Percentiles rank a stretch among this genome's conserved stretches.
phyloP scores from a whole-genome alignment of 2,797 vertebrate genomes.

The Margarornis squamiger region DNA sequence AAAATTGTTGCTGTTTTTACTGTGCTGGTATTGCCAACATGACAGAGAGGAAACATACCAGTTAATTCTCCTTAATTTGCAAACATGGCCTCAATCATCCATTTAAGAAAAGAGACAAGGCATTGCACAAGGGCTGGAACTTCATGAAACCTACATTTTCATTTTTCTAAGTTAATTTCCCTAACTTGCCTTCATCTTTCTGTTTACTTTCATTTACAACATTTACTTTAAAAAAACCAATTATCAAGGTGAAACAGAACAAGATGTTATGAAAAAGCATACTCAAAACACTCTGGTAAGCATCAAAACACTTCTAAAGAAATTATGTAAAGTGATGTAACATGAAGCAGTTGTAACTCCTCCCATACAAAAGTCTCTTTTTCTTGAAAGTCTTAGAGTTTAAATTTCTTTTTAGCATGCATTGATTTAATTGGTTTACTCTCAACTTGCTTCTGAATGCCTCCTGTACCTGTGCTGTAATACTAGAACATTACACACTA shows the following conservation, averaged over 20 bases:
- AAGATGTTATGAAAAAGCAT: background rate
- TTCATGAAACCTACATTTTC: background rate
- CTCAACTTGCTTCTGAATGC: background rate
- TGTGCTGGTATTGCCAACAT: background rate
- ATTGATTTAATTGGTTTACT: background rate
- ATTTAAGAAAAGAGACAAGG: background rate
- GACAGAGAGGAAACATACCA: background rate
- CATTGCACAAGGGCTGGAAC: background rate
- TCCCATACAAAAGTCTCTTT: background rate
- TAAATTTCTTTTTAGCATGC: background rate
- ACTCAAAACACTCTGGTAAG: constrained; percentile 19
- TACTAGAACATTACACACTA: background rate
- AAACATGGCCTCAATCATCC: background rate
- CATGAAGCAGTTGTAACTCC: background rate
- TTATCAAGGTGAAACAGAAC: constrained; percentile 7
- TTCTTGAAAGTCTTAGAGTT: background rate
- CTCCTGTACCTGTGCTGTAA: background rate
- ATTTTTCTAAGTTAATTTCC: constrained; percentile 16
- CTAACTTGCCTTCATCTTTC: background rate
- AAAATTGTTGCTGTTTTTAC: background rate
- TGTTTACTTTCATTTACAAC: constrained; percentile 16
- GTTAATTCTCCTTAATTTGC: background rate
- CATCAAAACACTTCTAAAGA: constrained; percentile 9
- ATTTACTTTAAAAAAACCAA: constrained; percentile 22
- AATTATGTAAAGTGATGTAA: background rate